These are phyloP conservation scores for Agonum fuliginosum DNA, from an alignment of 2,888 invertebrate genomes.

Conservation along the genomic window DNA sequence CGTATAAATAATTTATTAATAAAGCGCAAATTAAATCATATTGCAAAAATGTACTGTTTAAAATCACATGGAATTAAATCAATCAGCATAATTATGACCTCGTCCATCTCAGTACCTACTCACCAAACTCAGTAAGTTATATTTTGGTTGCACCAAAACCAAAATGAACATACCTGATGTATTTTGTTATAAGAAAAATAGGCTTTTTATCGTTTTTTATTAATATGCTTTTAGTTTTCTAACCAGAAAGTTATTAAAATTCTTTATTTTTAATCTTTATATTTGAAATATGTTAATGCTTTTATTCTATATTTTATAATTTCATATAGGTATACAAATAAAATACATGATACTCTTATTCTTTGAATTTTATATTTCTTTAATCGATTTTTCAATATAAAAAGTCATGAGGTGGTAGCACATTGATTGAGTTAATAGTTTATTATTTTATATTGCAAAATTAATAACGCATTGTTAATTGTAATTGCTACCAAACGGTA, in stretches of 20 bases:
- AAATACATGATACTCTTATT: not conserved
- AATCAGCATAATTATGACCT: constrained; percentile 35
- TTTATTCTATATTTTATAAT: too few relatives aligned
- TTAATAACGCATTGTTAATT: not conserved
- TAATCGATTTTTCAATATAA: constrained; percentile 2
- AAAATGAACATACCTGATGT: constrained; percentile 27
- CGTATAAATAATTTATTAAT: not conserved
- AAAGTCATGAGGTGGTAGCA: not conserved
- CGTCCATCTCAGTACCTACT: constrained; percentile 18
- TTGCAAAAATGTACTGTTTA: not conserved
- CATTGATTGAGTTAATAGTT: constrained; percentile 3
- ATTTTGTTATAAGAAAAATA: too few relatives aligned
- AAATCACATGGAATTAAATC: constrained; percentile 15
- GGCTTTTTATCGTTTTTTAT: too few relatives aligned
- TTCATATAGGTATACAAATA: too few relatives aligned
- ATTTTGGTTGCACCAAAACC: not conserved
- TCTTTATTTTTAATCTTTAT: too few relatives aligned
- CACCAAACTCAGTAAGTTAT: too few relatives aligned
- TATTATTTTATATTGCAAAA: not conserved
- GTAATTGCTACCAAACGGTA: not conserved
- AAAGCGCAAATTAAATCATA: constrained; percentile 5
- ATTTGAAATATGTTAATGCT: too few relatives aligned
- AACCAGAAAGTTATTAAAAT: too few relatives aligned
- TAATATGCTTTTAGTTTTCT: too few relatives aligned
- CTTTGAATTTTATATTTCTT: constrained; percentile 5